Base-by-base conservation (phyloP, 2,888 invertebrate species). In the Cheiracanthium punctorium region DNA sequence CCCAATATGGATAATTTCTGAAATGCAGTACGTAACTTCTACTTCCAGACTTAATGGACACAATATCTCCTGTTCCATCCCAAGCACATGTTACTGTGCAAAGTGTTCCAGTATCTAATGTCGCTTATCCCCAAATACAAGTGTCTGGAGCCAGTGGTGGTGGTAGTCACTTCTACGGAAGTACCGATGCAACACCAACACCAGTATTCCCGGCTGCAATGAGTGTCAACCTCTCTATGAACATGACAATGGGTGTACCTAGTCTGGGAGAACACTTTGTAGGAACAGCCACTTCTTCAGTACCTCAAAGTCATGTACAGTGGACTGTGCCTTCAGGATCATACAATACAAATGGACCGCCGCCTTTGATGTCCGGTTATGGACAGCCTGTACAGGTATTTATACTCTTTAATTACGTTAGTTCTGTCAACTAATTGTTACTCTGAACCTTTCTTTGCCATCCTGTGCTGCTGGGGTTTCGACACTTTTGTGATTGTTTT, bases 211-310 rank as follows among this genome's bases (percentile, higher is more conserved):
- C 82, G 96, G 97, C 90, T 7, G 87, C 89, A 2, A 98, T 98
- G 98, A 97, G 96, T 90, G 97, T 98, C 89, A 98, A 98, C 91
- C 97, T 98, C 0, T 96, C 96, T 90, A 98, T 98, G 98, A 98
- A 97, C 92, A 98, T 98, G 98, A 98, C 98, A 82, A 97, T 98
- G 95, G 97, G 97, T 84, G 92, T 93, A 80, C 92, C 93, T 77
- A 84, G 65, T 52, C 80, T 74, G 1, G 79, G 65, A 14, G 88
- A 82, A 4, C 79, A 81, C 41, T 87, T 82, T 41, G 76, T 76
- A 10, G 80, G 82, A 10, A 77, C 84, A 12, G 85, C 84, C 0
- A 65, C 82, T 12, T 70, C 85, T 1, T 77, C 81, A 1, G 52
- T 79, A 17, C 84, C 88, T 1, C 52, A 72, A 20, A 72, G 77